A percentile compares a stretch with the other conserved stretches of the same genome.
Evolutionary conservation across 2,113 vertebrate genomes (phyloP).

Genomic region (Nothoprocta perdicaria): DNA sequence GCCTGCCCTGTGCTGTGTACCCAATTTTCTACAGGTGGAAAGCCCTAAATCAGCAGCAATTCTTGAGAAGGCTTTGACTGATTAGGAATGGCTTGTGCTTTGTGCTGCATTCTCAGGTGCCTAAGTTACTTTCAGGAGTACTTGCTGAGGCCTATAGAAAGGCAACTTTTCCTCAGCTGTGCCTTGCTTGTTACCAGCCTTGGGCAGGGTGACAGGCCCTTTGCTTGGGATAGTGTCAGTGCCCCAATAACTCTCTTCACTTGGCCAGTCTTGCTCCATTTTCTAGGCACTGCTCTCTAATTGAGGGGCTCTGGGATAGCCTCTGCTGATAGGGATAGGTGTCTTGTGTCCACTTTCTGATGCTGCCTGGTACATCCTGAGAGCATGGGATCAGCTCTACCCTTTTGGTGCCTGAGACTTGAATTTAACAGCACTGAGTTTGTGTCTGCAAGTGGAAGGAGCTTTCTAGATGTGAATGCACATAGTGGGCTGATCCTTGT

Average conservation of each 20-base stretch:
- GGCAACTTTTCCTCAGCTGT: neutral
- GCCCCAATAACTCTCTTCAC: neutral
- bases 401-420: neutral
- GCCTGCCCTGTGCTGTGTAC: neutral
- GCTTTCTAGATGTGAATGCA: neutral
- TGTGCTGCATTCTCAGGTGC: neutral
- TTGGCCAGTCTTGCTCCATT: neutral
- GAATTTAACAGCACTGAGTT: neutral
- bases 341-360: neutral
- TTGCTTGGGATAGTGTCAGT: neutral
- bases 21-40: neutral
- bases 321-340: neutral
- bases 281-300: neutral
- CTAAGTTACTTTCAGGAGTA: neutral
- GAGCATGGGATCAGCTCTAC: neutral
- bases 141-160: neutral
- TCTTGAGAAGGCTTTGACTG: neutral
- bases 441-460: neutral
- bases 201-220: neutral
- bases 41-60: neutral
- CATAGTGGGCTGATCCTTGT: neutral
- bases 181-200: neutral
- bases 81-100: neutral
- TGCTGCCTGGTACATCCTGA: neutral
- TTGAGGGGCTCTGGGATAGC: neutral